Base-by-base conservation (phyloP, 2,888 invertebrate genomes). In the Galerucella calmariensis region DNA sequence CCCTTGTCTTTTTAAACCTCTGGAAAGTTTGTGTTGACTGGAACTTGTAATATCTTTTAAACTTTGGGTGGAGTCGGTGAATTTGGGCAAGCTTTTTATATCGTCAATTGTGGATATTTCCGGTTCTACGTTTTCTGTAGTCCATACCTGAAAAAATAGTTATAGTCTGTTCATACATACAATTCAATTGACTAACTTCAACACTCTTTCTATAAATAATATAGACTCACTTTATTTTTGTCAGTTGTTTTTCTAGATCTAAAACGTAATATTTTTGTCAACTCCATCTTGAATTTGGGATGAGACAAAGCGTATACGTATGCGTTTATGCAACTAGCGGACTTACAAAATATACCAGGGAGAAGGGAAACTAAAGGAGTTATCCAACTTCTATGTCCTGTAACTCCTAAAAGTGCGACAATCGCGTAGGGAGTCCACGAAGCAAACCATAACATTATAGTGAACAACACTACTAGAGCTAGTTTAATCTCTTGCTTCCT, bases 341-440 rank as follows among this genome's bases (percentile, higher is more conserved):
- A 91, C 86, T 96, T 96, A 85, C 94, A 94, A 85, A 94, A 94
- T 76, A 94, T 86, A 0, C 94, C 94, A 0, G 94, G 95, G 53
- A 94, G 88, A 93, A 94, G 94, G 0, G 94, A 94, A 5, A 89
- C 87, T 48, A 92, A 83, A 0, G 95, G 95, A 0, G 93, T 92
- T 56, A 95, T 89, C 14, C 91, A 85, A 41, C 91, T 86, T 77
- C 91, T 90, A 80, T 91, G 88, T 2, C 92, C 92, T 76, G 91
- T 91, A 79, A 94, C 91, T 0, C 95, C 95, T 27, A 95, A 84
- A 46, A 95, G 89, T 14, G 95, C 91, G 0, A 95, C 92, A 0
- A 92, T 86, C 0, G 95, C 92, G 83, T 95, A 95, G 0, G 95
- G 95, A 0, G 94, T 94, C 95, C 95, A 96, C 0, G 95, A 92